A percentile compares a stretch with the other conserved stretches of the same genome.
These are phyloP conservation scores for Cerceris ruficornis DNA, from an alignment of 2,888 invertebrate species.

Conservation along the genomic window DNA sequence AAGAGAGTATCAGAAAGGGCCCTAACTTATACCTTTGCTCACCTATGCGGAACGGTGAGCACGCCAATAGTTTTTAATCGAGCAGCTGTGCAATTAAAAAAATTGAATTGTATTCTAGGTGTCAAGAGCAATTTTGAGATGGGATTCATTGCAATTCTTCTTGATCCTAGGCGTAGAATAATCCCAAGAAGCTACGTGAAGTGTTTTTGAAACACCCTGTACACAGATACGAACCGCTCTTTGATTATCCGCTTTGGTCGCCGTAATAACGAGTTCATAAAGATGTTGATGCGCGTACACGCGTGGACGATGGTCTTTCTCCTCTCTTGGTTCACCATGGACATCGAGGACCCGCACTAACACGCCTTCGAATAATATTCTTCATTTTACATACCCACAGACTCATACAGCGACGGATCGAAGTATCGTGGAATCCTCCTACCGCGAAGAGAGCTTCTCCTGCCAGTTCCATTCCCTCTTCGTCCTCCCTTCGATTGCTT, in stretches of 20 bases:
- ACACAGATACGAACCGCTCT: constrained; percentile 73
- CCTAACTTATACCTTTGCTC: too few relatives aligned
- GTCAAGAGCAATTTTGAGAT: too few relatives aligned
- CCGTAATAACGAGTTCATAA: constrained; percentile 80
- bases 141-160: too few relatives aligned
- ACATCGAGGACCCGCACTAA: constrained; percentile 22
- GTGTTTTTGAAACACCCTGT: too few relatives aligned
- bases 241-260: constrained; percentile 77
- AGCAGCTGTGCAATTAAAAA: too few relatives aligned
- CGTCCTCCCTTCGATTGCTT: constrained; percentile 12
- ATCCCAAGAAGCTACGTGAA: too few relatives aligned
- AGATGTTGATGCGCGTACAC: constrained; percentile 74
- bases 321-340: background rate
- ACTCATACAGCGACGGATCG: constrained; percentile 42
- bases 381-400: constrained; percentile 74
- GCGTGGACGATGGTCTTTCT: constrained; percentile 27
- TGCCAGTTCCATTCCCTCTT: constrained; percentile 17
- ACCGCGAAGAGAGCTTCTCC: constrained; percentile 29
- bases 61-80: too few relatives aligned
- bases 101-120: too few relatives aligned
- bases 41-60: too few relatives aligned
- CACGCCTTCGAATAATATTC: constrained; percentile 59
- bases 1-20: too few relatives aligned
- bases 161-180: too few relatives aligned
- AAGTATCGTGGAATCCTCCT: constrained; percentile 44